Base-by-base conservation (phyloP, 2,113 vertebrate genomes). In the Siniperca chuatsi region DNA sequence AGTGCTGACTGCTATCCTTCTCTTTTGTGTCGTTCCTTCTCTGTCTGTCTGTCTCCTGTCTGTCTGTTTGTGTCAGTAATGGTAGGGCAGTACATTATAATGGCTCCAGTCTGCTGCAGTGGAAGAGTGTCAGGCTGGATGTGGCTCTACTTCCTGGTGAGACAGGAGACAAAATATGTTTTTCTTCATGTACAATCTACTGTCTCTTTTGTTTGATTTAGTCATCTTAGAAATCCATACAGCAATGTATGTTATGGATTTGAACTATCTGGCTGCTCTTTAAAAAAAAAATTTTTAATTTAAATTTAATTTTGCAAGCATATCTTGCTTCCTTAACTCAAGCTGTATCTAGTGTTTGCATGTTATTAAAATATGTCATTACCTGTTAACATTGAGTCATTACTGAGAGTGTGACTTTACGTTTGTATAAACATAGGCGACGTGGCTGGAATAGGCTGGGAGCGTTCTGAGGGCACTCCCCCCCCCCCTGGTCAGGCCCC, bases 71-170 rank as follows among this genome's bases (percentile, higher is more conserved):
- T 83, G 62, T 60, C 87, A 99, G 98, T 96, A 99, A 99, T 42
- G 98, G 98, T 12, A 91, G 98, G 85, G 98, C 98, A 3, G 98
- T 99, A 82, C 98, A 99, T 91, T 99, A 99, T 94, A 99, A 99
- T 8, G 98, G 98, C 86, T 99, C 98, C 94, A 99, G 98, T 92
- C 94, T 99, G 86, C 95, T 99, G 20, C 98, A 99, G 96, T 99
- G 98, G 98, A 99, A 99, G 93, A 99, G 98, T 0, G 98, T 99
- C 79, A 96, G 98, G 54, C 86, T 99, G 84, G 98, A 99, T 29
- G 98, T 99, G 87, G 96, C 98, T 86, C 96, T 99, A 7, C 97
- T 96, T 90, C 98, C 98, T 83, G 98, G 98, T 99, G 95, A 91
- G 97, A 94, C 48, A 29, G 55, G 18, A 82, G 73, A 86, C 62